phyloP scores from a whole-genome alignment of 1,140 invertebrate genomes.

The Contarinia nasturtii region DNA sequence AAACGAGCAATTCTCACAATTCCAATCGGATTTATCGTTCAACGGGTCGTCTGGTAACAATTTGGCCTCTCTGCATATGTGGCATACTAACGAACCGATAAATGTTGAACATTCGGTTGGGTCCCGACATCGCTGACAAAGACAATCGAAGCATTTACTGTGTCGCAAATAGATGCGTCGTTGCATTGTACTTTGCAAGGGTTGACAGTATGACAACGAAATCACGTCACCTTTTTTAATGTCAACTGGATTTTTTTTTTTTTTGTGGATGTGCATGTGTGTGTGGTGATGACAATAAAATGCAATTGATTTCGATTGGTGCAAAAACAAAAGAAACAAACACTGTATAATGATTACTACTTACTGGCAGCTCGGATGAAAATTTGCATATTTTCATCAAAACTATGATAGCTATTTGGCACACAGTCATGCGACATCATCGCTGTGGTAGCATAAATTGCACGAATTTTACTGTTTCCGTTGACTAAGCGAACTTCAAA shows the following conservation, averaged over 20 bases:
- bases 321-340: neutral
- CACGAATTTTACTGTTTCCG: constrained; percentile 27
- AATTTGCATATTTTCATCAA: constrained; percentile 30
- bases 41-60: constrained; percentile 35
- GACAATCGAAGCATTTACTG: constrained; percentile 44
- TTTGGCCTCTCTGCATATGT: constrained; percentile 3
- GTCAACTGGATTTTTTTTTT: too few relatives aligned
- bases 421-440: constrained; percentile 44
- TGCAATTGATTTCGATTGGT: neutral
- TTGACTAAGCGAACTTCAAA: constrained; percentile 33
- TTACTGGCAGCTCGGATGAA: constrained; percentile 31
- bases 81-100: constrained; percentile 39
- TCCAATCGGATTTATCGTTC: constrained; percentile 34
- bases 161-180: constrained; percentile 35
- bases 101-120: constrained; percentile 39
- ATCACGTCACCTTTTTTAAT: constrained; percentile 42
- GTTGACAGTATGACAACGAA: constrained; percentile 43
- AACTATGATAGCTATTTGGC: constrained; percentile 41
- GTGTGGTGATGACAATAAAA: neutral
- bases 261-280: too few relatives aligned
- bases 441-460: constrained; percentile 36
- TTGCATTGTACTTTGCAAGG: constrained; percentile 40
- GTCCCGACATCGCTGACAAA: constrained; percentile 38
- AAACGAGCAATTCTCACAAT: constrained; percentile 37
- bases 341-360: neutral